Percentiles rank a stretch among this genome's conserved stretches.
phyloP scores from a whole-genome alignment of 2,888 invertebrate species.

The Prenolepis imparis region DNA sequence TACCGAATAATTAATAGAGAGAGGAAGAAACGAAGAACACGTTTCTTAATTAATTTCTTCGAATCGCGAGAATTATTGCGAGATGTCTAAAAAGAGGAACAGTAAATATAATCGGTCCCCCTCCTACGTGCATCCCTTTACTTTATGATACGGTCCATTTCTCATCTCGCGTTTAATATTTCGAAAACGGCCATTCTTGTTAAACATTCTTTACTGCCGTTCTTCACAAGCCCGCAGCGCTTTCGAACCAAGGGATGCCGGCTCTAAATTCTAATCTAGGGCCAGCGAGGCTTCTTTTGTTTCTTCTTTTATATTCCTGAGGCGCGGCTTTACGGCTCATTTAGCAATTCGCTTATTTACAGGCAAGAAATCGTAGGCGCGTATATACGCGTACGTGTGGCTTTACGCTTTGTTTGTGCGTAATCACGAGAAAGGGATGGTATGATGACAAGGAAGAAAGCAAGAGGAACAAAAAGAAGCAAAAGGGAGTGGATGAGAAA shows the following conservation, averaged over 20 bases:
- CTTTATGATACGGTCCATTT: conserved; percentile 18
- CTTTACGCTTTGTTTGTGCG: conserved; percentile 66
- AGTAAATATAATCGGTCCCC: not conserved
- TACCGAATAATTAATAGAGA: not conserved
- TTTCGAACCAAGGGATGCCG: conserved; percentile 8
- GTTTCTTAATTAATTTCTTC: conserved; percentile 19
- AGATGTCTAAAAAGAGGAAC: not conserved
- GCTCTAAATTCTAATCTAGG: conserved; percentile 50
- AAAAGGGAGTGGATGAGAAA: conserved; percentile 60
- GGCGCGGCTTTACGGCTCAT: conserved; percentile 75
- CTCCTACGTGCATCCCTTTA: not conserved
- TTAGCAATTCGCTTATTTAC: conserved; percentile 77
- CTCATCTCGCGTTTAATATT: conserved; percentile 38
- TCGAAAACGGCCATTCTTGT: conserved; percentile 17
- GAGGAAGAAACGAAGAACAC: not conserved
- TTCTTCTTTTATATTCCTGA: conserved; percentile 20
- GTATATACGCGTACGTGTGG: conserved; percentile 48
- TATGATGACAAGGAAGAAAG: conserved; percentile 38
- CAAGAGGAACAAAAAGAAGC: conserved; percentile 43
- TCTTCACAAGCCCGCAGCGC: conserved; percentile 1
- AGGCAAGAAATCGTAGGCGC: conserved; percentile 53
- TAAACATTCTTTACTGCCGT: conserved; percentile 32
- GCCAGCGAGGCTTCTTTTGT: conserved; percentile 3
- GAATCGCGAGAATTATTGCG: conserved; percentile 1
- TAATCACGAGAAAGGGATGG: conserved; percentile 61